Percentiles rank a stretch among this genome's conserved stretches.
These are phyloP conservation scores for Porites lutea DNA, from an alignment of 64 coral and sea anemone species.

Conservation along the genomic window DNA sequence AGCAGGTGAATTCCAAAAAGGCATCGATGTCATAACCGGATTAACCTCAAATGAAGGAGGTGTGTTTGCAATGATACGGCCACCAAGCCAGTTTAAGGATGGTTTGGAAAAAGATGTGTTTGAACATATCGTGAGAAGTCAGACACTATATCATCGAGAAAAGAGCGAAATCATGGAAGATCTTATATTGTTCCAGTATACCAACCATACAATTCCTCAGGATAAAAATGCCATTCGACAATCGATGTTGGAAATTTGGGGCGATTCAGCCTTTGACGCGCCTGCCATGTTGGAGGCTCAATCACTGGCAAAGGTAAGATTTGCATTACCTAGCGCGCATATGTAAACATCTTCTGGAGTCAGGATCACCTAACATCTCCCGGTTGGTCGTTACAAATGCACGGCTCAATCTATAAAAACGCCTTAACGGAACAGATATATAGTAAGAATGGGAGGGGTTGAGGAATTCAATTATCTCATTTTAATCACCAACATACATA, in stretches of 20 bases:
- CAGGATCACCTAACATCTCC: too few relatives aligned
- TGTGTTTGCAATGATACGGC: neutral
- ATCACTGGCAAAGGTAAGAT: neutral
- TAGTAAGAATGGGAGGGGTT: too few relatives aligned
- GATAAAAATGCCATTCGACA: neutral
- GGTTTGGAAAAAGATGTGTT: conserved; percentile 10
- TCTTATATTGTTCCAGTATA: neutral
- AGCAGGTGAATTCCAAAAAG: conserved; percentile 1
- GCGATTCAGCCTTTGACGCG: neutral
- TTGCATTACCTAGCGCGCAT: too few relatives aligned
- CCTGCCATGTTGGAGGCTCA: neutral
- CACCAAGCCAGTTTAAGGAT: neutral
- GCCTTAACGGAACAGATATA: too few relatives aligned
- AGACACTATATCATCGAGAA: neutral
- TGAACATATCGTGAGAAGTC: neutral
- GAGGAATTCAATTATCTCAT: too few relatives aligned
- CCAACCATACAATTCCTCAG: neutral
- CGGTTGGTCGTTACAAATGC: too few relatives aligned
- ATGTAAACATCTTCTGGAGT: too few relatives aligned
- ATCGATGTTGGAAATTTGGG: neutral
- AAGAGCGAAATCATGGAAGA: neutral
- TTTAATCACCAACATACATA: too few relatives aligned
- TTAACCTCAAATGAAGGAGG: conserved; percentile 23
- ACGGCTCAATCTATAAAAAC: too few relatives aligned
- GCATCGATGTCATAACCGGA: conserved; percentile 12